These are phyloP conservation scores for Chironex yamaguchii DNA, from an alignment of 30 jellyfish, hydroid and myxozoan species.

Conservation along the genomic window DNA sequence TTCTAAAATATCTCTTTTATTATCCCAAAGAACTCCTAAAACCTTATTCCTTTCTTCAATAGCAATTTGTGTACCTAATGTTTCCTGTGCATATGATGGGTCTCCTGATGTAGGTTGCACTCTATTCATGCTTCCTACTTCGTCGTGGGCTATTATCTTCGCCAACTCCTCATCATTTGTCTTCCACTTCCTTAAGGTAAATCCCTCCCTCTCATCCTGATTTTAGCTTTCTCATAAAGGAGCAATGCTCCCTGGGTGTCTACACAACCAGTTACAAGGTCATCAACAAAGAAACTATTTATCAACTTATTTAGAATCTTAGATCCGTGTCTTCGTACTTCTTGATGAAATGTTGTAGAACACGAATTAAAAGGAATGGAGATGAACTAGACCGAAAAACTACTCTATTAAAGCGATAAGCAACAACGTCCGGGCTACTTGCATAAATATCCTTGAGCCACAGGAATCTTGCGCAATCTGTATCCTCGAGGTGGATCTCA, in stretches of 20 bases:
- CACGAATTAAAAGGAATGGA: conserved; percentile 48
- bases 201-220: conserved; percentile 59
- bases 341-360: conserved; percentile 40
- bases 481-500: not conserved
- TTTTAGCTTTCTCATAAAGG: conserved; percentile 66
- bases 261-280: conserved; percentile 33
- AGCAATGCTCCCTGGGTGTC: conserved; percentile 2
- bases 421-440: no score
- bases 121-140: not conserved
- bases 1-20: conserved; percentile 24
- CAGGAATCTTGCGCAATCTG: no score
- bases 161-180: conserved; percentile 55
- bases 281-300: conserved; percentile 61
- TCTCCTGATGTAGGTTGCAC: conserved; percentile 4
- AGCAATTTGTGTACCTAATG: conserved; percentile 9
- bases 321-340: conserved; percentile 49
- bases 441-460: no score
- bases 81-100: conserved; percentile 45
- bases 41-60: conserved; percentile 18
- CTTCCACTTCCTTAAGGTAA: conserved; percentile 58
- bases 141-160: conserved; percentile 24
- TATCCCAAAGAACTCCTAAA: conserved; percentile 49
- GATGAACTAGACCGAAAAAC: conserved; percentile 34
- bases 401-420: not conserved
- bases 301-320: conserved; percentile 17